Base-by-base conservation (phyloP, 1,140 invertebrate species). In the Calephelis virginiensis region DNA sequence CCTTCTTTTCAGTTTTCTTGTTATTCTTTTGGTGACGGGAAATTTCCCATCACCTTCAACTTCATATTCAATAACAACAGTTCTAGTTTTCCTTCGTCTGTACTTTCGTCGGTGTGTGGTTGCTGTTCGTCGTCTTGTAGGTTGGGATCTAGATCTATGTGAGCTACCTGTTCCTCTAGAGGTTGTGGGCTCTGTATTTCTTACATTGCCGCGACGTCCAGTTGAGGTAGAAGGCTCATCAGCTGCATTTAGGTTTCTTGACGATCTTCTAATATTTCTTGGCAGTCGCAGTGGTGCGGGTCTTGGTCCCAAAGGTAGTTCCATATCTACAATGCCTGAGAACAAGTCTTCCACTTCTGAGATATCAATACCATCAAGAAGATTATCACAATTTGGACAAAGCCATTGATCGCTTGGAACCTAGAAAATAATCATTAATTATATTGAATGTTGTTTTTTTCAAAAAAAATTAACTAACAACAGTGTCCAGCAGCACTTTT, bases 401-500 rank as follows among this genome's bases (percentile, higher is more conserved):
- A 94, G 97, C 98, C 98, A 99, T 68, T 97, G 94, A 40, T 96
- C 95, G 49, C 71, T 63, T 6, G 91, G 91, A 37, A 92, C 74
- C 91, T 92, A 71, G 12, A 78, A 82, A 62, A 56, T 66, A 43
- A 43, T 43, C 8, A 43, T 8, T 7, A 3, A 6, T 43, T 9
- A 43, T 43, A 43, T 28, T 43, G 40, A 9, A 9, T 9, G 8
- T 43, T 43, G 40, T 5, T 43, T 0, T 8, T 43, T 40, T 8
- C 40, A 8, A 43, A 28, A n/a, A 28, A 43, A 43, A 43, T 43
- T 43, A 43, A 43, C 8, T 5, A 43, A 43, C 8, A 0, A 8
- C 40, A 43, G 40, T 8, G 40, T 43, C 40, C 6, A 43, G 40
- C 6, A 9, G 8, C 5, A 43, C 40, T 43, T 43, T 43, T 43